Base-by-base conservation (phyloP, 2,888 invertebrate species). In the Andrena chrysosceles region DNA sequence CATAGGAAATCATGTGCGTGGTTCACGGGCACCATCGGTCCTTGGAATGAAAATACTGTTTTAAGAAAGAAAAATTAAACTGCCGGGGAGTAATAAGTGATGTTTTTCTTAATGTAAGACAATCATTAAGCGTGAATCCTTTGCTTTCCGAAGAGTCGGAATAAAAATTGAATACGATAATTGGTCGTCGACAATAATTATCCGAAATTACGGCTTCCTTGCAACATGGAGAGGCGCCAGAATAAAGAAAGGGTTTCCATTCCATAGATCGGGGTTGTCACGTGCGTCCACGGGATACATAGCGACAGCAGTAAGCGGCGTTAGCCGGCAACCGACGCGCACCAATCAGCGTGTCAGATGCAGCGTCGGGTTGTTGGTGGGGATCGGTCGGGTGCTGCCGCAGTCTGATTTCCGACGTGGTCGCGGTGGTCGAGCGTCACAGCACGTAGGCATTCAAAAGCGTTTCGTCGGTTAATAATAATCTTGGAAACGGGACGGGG, bases 321-420 rank as follows among this genome's bases (percentile, higher is more conserved):
- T 70, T 5, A 31, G 31, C 20, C 62, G 49, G 49, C 26, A 31
- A 31, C 20, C 67, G 86, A 68, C 60, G 66, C 60, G 71, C 59
- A 52, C 49, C 42, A 23, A 35, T n/a, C 52, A 66, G 23, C 42
- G 63, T 62, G 78, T 48, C 33, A 52, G 73, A 33, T 26, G 68
- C 60, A 66, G 59, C 29, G 83, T 84, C 87, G 85, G 90, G 84
- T 91, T 92, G 91, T 91, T 91, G 91, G 87, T 84, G 68, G 59
- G 66, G 78, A 60, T 20, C 82, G 76, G 69, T 71, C 71, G 81
- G 75, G 63, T 54, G 35, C 56, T 52, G 72, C 66, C 77, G 54
- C 82, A 89, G 85, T 88, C 71, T 8, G 68, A 81, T 83, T 77
- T 66, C 66, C 20, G 63, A 48, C 66, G 63, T 62, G 70, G 33